Base-by-base conservation (phyloP, 2,888 invertebrate genomes). In the Acleris cristana region DNA sequence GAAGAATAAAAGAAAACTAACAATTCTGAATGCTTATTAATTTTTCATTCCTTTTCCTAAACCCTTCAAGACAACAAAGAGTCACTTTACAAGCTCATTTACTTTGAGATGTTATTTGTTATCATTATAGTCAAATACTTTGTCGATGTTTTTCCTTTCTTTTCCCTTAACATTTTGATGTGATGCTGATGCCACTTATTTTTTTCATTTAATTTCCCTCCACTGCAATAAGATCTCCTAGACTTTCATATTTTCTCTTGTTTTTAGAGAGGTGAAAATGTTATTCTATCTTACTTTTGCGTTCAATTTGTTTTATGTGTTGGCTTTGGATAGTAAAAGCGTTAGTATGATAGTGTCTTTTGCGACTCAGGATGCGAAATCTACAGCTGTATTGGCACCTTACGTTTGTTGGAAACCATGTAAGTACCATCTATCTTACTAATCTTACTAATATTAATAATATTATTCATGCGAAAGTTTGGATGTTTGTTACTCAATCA, bases 371-470 rank as follows among this genome's bases (percentile, higher is more conserved):
- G 88, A 89, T 56, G 75, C 81, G 1, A 79, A 75, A 6, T 85
- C 88, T 0, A 78, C 81, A 0, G 80, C 83, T 2, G 56, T 91
- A 34, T 70, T 91, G 16, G 67, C 82, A 16, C 89, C 88, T 0
- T 56, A 81, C 62, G 68, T 80, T 7, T 92, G 91, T 69, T 91
- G 90, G 90, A 79, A 63, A 56, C 68, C 71, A 65, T 73, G 91
- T 91, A 74, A 87, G 88, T 85, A 52, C 10, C 8, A n/a, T 53
- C 48, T 64, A 2, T 18, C 8, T 49, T 8, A 18, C 49, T 18
- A 7, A 18, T 10, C 18, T 16, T 49, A 19, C 0, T 8, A 19
- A 1, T 0, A 18, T 26, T 26, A 6, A 7, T 4, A 23, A 2
- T 23, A 23, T 23, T 2, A 23, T 3, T 0, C 5, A 26, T 26